These are phyloP conservation scores for Iselma pallidipennis DNA, from an alignment of 2,888 invertebrate genomes.

Conservation along the genomic window DNA sequence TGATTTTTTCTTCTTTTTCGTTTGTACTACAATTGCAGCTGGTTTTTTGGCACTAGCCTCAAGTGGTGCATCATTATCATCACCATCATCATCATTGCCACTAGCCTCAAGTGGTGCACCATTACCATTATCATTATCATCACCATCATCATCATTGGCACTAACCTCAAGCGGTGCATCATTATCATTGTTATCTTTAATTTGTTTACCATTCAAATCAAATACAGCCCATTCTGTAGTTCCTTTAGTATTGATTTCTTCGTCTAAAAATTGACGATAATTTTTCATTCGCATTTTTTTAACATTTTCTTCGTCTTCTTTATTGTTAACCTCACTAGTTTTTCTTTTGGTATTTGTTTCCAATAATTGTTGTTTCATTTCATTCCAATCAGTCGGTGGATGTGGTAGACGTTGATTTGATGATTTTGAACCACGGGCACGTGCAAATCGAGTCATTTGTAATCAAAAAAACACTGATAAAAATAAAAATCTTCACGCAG, in stretches of 20 bases:
- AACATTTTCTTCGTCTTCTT: slow-evolving; percentile 34
- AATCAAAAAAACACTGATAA: too few relatives aligned
- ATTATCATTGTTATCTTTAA: slow-evolving; percentile 5
- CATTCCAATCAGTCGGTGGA: slow-evolving; percentile 73
- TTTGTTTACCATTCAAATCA: slow-evolving; percentile 23
- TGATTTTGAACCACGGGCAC: slow-evolving; percentile 74
- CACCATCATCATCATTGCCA: slow-evolving; percentile 20
- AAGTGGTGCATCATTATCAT: slow-evolving; percentile 42
- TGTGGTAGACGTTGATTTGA: slow-evolving; percentile 72
- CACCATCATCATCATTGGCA: slow-evolving; percentile 8
- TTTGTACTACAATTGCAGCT: slow-evolving; percentile 29
- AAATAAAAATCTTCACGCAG: too few relatives aligned
- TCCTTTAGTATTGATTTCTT: slow-evolving; percentile 57
- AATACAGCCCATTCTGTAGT: slow-evolving; percentile 63
- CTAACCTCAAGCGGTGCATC: slow-evolving; percentile 19
- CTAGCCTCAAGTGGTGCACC: not conserved
- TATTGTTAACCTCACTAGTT: slow-evolving; percentile 50
- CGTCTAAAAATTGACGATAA: slow-evolving; percentile 42
- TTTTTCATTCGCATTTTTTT: slow-evolving; percentile 28
- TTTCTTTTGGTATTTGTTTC: slow-evolving; percentile 59
- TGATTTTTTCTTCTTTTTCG: slow-evolving; percentile 34
- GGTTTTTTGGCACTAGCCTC: slow-evolving; percentile 40
- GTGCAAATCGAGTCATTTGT: slow-evolving; percentile 76
- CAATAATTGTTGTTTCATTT: slow-evolving; percentile 68
- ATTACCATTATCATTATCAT: slow-evolving; percentile 12